phyloP scores from a whole-genome alignment of 2,113 vertebrate genomes.

The Mormyrus lacerda region DNA sequence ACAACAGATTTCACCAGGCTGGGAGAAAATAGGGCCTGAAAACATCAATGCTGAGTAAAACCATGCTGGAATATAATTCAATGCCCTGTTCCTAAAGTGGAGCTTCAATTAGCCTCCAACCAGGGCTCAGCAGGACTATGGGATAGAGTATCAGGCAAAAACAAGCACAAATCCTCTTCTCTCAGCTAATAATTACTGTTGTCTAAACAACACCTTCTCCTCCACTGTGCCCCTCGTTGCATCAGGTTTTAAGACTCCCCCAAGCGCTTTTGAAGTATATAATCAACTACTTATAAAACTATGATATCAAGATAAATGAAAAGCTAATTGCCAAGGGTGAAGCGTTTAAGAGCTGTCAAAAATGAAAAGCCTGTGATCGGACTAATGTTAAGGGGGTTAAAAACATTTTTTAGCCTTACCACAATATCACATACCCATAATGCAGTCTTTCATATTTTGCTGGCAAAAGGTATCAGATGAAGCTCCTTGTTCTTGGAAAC shows the following conservation, averaged over 20 bases:
- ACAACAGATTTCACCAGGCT: not conserved
- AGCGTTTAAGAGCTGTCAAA: not conserved
- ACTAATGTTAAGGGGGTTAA: not conserved
- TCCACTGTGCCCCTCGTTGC: not conserved
- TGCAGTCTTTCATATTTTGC: not conserved
- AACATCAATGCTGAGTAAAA: conserved; percentile 10
- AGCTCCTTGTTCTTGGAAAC: not conserved
- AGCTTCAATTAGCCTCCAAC: conserved; percentile 4
- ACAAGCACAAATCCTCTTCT: not conserved
- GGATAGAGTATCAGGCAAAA: not conserved
- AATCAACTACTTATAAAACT: not conserved
- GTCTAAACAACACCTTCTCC: not conserved
- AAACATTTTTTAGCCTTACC: not conserved
- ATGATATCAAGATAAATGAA: not conserved
- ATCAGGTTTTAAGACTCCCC: not conserved
- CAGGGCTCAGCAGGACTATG: conserved; percentile 8
- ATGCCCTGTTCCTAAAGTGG: not conserved
- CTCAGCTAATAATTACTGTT: not conserved
- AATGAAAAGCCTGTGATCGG: not conserved
- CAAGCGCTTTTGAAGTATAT: not conserved
- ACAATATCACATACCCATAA: not conserved
- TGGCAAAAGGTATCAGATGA: not conserved
- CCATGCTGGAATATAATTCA: conserved; percentile 11
- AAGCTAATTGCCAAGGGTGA: not conserved
- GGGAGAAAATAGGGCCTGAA: conserved; percentile 2